phyloP scores from a whole-genome alignment of 2,888 invertebrate genomes.

The Orchestes rusci region DNA sequence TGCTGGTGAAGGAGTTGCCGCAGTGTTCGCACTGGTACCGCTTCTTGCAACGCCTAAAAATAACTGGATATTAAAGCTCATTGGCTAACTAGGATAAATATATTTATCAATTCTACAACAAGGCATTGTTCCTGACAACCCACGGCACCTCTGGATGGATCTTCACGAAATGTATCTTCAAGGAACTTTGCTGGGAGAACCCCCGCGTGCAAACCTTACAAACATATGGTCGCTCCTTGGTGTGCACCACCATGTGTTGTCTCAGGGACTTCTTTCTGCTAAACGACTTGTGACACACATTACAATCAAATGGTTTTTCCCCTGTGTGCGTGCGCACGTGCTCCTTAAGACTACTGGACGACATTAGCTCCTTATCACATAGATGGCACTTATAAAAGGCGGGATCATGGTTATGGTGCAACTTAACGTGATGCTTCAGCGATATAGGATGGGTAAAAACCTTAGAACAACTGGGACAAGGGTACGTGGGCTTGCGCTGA shows the following conservation, averaged over 20 bases:
- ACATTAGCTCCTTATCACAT: slow-evolving; percentile 17
- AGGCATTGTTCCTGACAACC: no score
- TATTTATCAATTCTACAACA: no score
- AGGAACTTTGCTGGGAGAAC: slow-evolving; percentile 52
- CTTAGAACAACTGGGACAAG: slow-evolving; percentile 11
- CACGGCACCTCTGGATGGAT: slow-evolving; percentile 5
- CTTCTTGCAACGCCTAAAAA: slow-evolving; percentile 5
- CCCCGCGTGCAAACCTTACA: slow-evolving; percentile 54
- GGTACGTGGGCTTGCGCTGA: slow-evolving; percentile 1
- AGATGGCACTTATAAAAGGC: slow-evolving; percentile 8
- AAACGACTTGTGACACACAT: slow-evolving; percentile 33
- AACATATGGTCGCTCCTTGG: slow-evolving; percentile 53
- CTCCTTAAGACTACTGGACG: slow-evolving; percentile 8
- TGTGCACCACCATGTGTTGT: slow-evolving; percentile 42
- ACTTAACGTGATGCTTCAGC: slow-evolving; percentile 8
- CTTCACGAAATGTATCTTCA: slow-evolving; percentile 45
- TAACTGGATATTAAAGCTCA: no score
- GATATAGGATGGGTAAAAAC: slow-evolving; percentile 6
- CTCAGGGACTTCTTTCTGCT: slow-evolving; percentile 1
- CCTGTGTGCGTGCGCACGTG: slow-evolving; percentile 27
- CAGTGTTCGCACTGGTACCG: slow-evolving; percentile 16
- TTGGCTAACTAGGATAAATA: no score
- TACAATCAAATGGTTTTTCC: slow-evolving; percentile 24
- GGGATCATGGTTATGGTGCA: slow-evolving; percentile 32
- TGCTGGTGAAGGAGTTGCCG: slow-evolving; percentile 14